Evolutionary conservation across 2,797 vertebrate species (phyloP).

Genomic region (Crocodylus rhombifer): DNA sequence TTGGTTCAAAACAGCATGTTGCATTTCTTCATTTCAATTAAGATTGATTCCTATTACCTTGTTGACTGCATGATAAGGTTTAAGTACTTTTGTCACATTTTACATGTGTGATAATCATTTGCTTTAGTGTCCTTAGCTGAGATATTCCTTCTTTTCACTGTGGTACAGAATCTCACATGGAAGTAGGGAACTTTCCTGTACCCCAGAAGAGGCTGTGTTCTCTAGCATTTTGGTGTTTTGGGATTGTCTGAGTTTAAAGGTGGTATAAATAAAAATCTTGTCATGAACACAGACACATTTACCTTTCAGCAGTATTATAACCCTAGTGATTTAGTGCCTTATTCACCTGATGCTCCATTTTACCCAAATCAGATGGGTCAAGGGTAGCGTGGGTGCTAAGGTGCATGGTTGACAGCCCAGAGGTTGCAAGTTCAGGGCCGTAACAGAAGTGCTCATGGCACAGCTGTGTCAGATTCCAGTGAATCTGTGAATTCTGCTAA

Average conservation of each 20-base stretch:
- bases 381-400: too few relatives aligned
- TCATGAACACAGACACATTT: not conserved
- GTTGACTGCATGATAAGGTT: not conserved
- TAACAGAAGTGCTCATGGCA: too few relatives aligned
- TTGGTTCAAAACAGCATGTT: not conserved
- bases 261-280: not conserved
- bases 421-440: too few relatives aligned
- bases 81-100: not conserved
- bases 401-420: too few relatives aligned
- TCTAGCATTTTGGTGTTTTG: not conserved
- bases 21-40: not conserved
- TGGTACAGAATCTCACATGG: not conserved
- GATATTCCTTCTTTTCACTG: not conserved
- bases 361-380: too few relatives aligned
- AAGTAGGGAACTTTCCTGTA: not conserved
- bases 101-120: not conserved
- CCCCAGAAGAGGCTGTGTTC: not conserved
- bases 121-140: not conserved
- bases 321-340: not conserved
- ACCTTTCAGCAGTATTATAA: not conserved
- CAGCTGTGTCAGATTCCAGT: too few relatives aligned
- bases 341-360: too few relatives aligned
- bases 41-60: not conserved
- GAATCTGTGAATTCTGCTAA: too few relatives aligned
- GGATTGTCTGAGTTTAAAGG: not conserved